Evolutionary conservation across 2,888 invertebrate genomes (phyloP), one percentile per base, ranked within the genome.

Genomic region (Drosophila meridiana): DNA sequence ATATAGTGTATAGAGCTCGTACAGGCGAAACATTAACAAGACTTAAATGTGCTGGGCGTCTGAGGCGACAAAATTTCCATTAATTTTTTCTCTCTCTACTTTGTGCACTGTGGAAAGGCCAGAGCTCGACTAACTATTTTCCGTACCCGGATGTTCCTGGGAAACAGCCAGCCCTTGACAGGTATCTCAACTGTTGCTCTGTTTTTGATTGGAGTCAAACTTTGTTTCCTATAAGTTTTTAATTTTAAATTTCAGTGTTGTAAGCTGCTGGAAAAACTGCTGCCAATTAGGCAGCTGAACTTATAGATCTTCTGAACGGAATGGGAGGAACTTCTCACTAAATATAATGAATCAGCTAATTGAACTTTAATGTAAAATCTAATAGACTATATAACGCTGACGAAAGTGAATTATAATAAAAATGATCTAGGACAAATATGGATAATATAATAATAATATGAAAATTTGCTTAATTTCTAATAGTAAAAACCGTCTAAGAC

Each of bases 1-100:
- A 72, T 80, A 82, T 2, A 89, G 52, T 28, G 79, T 73, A 50
- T 84, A 85, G 5, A 85, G 36, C 69, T 84, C 87, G 58, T 77
- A 85, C 14, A 89, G 73, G n/a, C 89, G 89, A 68, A 89, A 89
- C 84, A 85, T 85, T 52, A 59, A 61, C 61, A 43, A 52, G 9
- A 11, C 32, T 57, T 36, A 26, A 14, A 28, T 14, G 28, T 40
- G 40, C 20, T 43, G 32, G 11, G 32, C 32, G 50, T 26, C 20
- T 4, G 38, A 52, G 28, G 4, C 32, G 28, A 11, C 13, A 13
- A 11, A 50, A 14, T 34, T 53, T 40, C 13, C 4, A 42, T 68
- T 3, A 20, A 34, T 40, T 36, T 53, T 47, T 30, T 40, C 2
- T 20, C 26, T 38, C 38, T 32, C 9, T 5, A 11, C 6, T n/a